Percentiles rank a stretch among this genome's conserved stretches.
phyloP scores from a whole-genome alignment of 2,113 vertebrate species.

The Syngnathus typhle region DNA sequence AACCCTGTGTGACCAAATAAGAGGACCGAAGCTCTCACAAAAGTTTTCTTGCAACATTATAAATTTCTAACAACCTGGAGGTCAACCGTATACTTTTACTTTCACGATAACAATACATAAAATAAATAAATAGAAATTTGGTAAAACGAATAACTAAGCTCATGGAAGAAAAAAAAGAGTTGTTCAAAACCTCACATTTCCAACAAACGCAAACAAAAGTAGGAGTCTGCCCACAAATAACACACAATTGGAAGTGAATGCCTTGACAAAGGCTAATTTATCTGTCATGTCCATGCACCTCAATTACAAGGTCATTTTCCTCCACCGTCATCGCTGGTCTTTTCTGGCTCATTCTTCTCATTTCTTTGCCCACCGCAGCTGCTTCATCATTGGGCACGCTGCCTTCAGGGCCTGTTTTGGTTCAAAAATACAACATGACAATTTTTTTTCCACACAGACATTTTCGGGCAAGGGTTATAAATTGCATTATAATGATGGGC shows the following conservation, averaged over 20 bases:
- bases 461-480: constrained; percentile 50
- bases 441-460: constrained; percentile 23
- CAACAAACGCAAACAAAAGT: constrained; percentile 23
- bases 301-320: constrained; percentile 69
- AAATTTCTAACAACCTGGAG: not conserved
- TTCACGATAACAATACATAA: too few relatives aligned
- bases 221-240: constrained; percentile 31
- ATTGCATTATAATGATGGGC: constrained; percentile 50
- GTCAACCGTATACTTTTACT: not conserved
- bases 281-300: constrained; percentile 59
- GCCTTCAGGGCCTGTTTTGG: constrained; percentile 49
- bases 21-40: too few relatives aligned
- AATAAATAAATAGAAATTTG: not conserved
- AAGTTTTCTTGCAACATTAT: too few relatives aligned
- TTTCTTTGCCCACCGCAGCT: constrained; percentile 25
- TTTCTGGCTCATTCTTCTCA: constrained; percentile 40
- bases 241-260: constrained; percentile 43
- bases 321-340: constrained; percentile 58
- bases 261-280: constrained; percentile 66
- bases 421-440: constrained; percentile 44
- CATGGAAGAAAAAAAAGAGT: not conserved
- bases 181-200: constrained; percentile 15
- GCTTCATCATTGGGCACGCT: constrained; percentile 43
- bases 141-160: not conserved
- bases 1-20: too few relatives aligned